Conservation (phyloP, 1,140 invertebrate genomes). For the Manduca sexta region DNA sequence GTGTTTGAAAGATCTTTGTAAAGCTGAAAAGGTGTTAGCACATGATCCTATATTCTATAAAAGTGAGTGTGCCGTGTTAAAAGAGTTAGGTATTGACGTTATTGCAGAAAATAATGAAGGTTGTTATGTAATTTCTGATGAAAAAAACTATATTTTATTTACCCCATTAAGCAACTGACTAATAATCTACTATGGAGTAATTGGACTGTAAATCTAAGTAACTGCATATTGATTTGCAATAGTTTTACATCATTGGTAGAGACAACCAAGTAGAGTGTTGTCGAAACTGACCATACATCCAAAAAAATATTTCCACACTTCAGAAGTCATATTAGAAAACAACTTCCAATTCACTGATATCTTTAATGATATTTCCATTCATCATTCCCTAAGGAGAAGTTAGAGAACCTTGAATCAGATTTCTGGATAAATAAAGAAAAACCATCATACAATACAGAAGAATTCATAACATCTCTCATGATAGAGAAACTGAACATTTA, state of each 20-base stretch:
- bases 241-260: slow-evolving; percentile 78
- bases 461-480: slow-evolving; percentile 74
- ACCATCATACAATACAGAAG: slow-evolving; percentile 75
- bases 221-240: slow-evolving; percentile 83
- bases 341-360: slow-evolving; percentile 79
- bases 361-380: slow-evolving; percentile 83
- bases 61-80: slow-evolving; percentile 76
- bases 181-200: slow-evolving; percentile 90
- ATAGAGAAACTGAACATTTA: slow-evolving; percentile 57
- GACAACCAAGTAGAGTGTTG: slow-evolving; percentile 59
- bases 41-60: slow-evolving; percentile 82
- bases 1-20: slow-evolving; percentile 63
- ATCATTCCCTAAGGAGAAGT: slow-evolving; percentile 73
- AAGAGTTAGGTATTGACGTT: slow-evolving; percentile 72
- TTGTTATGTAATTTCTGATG: slow-evolving; percentile 73
- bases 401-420: slow-evolving; percentile 59
- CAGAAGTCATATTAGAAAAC: slow-evolving; percentile 78
- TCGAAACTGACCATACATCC: slow-evolving; percentile 73
- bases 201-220: slow-evolving; percentile 77
- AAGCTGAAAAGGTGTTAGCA: slow-evolving; percentile 44
- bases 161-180: slow-evolving; percentile 86
- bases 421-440: slow-evolving; percentile 75
- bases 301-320: slow-evolving; percentile 73
- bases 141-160: slow-evolving; percentile 81
- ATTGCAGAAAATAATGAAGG: slow-evolving; percentile 82